A percentile compares a stretch with the other conserved stretches of the same genome.
Evolutionary conservation across 2,888 invertebrate genomes (phyloP).

Genomic region (Priocnemis perturbator): DNA sequence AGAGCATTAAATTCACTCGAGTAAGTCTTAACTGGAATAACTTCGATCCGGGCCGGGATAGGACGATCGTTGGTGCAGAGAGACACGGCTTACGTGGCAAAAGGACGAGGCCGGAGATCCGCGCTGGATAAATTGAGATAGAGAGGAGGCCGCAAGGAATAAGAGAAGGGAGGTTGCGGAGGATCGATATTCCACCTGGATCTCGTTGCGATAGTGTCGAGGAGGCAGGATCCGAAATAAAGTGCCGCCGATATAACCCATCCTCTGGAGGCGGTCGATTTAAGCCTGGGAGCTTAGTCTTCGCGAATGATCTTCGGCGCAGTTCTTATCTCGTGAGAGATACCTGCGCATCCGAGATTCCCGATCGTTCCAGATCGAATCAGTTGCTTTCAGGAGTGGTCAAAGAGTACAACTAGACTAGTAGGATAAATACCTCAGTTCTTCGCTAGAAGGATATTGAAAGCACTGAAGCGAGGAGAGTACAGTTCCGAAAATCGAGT

Average conservation of each 20-base stretch:
- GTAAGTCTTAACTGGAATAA: slow-evolving; percentile 27
- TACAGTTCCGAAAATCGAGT: too few relatives aligned
- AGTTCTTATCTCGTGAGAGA: slow-evolving; percentile 42
- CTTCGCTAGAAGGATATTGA: too few relatives aligned
- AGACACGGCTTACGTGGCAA: slow-evolving; percentile 8
- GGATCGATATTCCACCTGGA: slow-evolving; percentile 58
- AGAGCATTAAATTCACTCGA: slow-evolving; percentile 49
- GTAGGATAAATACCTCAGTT: too few relatives aligned
- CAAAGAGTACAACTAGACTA: too few relatives aligned
- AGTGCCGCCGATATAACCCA: slow-evolving; percentile 53
- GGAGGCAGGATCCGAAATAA: slow-evolving; percentile 56
- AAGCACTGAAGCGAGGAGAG: too few relatives aligned
- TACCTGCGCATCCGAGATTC: slow-evolving; percentile 15
- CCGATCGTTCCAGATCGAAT: too few relatives aligned
- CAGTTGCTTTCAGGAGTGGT: too few relatives aligned
- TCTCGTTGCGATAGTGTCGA: slow-evolving; percentile 51
- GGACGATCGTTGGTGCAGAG: slow-evolving; percentile 3
- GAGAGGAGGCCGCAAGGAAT: slow-evolving; percentile 11
- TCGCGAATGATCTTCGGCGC: slow-evolving; percentile 51
- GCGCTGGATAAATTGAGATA: slow-evolving; percentile 11
- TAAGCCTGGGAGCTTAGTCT: slow-evolving; percentile 51
- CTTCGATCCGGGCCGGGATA: slow-evolving; percentile 34
- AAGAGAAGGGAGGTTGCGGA: slow-evolving; percentile 32
- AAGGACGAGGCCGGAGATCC: slow-evolving; percentile 16
- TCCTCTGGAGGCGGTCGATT: slow-evolving; percentile 35